A percentile compares a stretch with the other conserved stretches of the same genome.
Conservation (phyloP, 1,140 invertebrate species). For the Drosophila nigromelanica region DNA sequence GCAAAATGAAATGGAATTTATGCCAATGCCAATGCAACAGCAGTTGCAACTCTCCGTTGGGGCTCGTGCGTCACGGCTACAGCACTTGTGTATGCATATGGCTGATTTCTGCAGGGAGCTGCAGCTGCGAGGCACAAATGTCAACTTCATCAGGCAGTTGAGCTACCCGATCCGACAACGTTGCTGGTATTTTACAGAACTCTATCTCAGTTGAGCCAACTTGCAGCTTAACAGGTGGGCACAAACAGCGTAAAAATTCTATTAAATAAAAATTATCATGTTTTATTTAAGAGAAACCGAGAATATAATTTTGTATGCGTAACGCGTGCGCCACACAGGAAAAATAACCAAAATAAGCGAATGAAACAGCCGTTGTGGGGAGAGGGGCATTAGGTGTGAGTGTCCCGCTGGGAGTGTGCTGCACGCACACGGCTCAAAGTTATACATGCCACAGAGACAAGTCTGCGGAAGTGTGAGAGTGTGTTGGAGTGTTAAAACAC, state of each 20-base stretch:
- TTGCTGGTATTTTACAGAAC: slow-evolving; percentile 29
- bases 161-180: slow-evolving; percentile 7
- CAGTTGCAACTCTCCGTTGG: slow-evolving; percentile 9
- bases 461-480: slow-evolving; percentile 3
- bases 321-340: slow-evolving; percentile 56
- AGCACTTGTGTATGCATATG: slow-evolving; percentile 48
- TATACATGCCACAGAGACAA: slow-evolving; percentile 43
- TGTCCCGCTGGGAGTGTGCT: slow-evolving; percentile 10
- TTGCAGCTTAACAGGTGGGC: slow-evolving; percentile 28
- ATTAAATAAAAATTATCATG: slow-evolving; percentile 67
- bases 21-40: slow-evolving; percentile 39
- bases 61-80: slow-evolving; percentile 25
- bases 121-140: slow-evolving; percentile 14
- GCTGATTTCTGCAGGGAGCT: slow-evolving; percentile 60
- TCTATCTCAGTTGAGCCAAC: slow-evolving; percentile 50
- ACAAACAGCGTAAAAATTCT: slow-evolving; percentile 55
- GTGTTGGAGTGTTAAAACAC: slow-evolving; percentile 73
- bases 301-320: slow-evolving; percentile 61
- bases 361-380: slow-evolving; percentile 25
- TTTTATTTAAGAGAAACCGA: slow-evolving; percentile 61
- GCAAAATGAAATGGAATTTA: slow-evolving; percentile 75
- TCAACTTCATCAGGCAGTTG: slow-evolving; percentile 13
- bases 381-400: background rate
- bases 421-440: slow-evolving; percentile 56
- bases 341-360: slow-evolving; percentile 73